These are phyloP conservation scores for Mamestra brassicae DNA, from an alignment of 2,888 invertebrate genomes.

Conservation along the genomic window DNA sequence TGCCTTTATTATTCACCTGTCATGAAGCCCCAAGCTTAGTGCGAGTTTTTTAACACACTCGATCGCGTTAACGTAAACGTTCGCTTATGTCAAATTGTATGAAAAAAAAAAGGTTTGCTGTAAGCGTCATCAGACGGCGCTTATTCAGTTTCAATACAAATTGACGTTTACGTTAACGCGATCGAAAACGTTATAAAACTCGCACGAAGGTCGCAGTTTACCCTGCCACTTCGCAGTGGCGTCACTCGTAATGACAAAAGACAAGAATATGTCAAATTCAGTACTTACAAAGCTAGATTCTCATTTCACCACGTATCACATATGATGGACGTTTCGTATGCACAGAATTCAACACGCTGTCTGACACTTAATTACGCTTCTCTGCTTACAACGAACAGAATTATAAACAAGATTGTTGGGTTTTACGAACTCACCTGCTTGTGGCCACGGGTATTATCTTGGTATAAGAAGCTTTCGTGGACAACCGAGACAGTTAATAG, in stretches of 20 bases:
- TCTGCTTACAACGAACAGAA: constrained; percentile 12
- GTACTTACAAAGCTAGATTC: constrained; percentile 1
- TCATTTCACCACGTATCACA: background rate
- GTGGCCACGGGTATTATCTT: background rate
- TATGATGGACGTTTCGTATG: constrained; percentile 7
- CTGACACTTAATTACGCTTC: constrained; percentile 32
- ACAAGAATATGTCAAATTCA: background rate
- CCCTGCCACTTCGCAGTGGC: background rate
- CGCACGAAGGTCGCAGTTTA: background rate
- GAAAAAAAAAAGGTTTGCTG: too few relatives aligned
- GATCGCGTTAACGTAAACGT: too few relatives aligned
- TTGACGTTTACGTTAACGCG: too few relatives aligned
- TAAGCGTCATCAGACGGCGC: too few relatives aligned
- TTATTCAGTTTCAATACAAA: too few relatives aligned
- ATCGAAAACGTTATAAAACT: too few relatives aligned
- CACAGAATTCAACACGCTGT: constrained; percentile 19
- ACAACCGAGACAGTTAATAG: background rate
- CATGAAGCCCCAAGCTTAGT: background rate
- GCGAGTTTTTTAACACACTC: too few relatives aligned
- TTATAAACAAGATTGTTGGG: constrained; percentile 28
- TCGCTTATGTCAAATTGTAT: too few relatives aligned
- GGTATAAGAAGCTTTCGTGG: constrained; percentile 3
- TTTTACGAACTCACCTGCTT: constrained; percentile 18
- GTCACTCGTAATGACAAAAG: background rate
- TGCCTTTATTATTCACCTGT: constrained; percentile 12